Conservation (phyloP, 2,113 vertebrate species). For the Catagonus wagneri region DNA sequence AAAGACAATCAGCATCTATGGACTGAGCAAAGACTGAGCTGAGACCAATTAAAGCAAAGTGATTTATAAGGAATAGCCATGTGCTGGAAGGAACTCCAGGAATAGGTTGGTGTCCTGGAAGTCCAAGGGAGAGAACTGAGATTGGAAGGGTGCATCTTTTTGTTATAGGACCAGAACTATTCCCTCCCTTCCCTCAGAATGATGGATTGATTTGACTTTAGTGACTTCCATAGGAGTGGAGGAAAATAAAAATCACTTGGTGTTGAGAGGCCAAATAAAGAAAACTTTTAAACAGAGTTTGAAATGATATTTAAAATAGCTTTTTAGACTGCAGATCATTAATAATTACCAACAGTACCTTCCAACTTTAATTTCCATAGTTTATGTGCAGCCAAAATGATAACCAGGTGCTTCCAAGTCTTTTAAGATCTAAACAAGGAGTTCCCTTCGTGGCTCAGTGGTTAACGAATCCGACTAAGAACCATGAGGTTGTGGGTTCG, state of each 20-base stretch:
- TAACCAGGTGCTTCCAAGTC: neutral
- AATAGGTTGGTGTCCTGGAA: neutral
- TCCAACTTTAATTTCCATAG: neutral
- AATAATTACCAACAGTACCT: neutral
- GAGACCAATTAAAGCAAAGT: neutral
- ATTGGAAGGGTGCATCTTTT: neutral
- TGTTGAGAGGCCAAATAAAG: neutral
- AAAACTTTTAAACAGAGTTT: conserved; percentile 37
- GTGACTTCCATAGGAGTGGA: neutral
- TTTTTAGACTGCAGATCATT: neutral
- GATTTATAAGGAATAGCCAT: neutral
- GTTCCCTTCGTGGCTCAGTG: no score
- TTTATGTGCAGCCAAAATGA: neutral
- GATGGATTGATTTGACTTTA: no score
- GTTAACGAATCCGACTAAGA: no score
- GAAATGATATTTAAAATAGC: neutral
- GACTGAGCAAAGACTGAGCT: neutral
- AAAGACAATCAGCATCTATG: neutral
- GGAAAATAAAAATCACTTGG: neutral
- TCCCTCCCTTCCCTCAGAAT: neutral
- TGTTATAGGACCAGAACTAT: neutral
- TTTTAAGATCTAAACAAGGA: neutral
- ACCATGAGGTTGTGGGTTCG: no score
- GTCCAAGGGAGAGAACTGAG: neutral
- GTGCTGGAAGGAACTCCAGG: neutral